Evolutionary conservation across 2,113 vertebrate species (phyloP).

Genomic region (Myotis davidii): DNA sequence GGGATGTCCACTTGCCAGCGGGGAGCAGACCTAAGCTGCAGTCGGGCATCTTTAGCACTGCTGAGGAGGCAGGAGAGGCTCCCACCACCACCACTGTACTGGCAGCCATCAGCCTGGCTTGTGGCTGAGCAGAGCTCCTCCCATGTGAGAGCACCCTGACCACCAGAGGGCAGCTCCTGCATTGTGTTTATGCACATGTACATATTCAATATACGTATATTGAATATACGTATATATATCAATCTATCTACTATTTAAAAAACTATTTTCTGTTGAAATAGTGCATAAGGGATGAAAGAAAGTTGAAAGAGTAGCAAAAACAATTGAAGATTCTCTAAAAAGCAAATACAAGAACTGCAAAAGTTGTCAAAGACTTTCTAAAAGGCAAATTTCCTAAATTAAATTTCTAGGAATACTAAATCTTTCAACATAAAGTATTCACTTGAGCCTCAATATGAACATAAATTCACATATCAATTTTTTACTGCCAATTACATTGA

Average conservation of each 20-base stretch:
- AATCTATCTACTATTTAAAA: not conserved
- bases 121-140: too few species aligned
- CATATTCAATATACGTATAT: not conserved
- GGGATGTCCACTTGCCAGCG: too few species aligned
- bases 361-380: conserved; percentile 1
- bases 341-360: not conserved
- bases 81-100: too few species aligned
- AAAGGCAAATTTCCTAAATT: not conserved
- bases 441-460: not conserved
- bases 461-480: conserved; percentile 47
- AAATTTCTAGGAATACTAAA: not conserved
- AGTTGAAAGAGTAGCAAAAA: not conserved
- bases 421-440: conserved; percentile 36
- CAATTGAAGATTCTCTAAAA: not conserved
- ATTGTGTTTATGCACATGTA: not conserved
- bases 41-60: too few species aligned
- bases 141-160: too few species aligned
- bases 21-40: too few species aligned
- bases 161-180: too few species aligned
- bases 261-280: not conserved
- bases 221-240: too few species aligned
- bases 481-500: not conserved
- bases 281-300: not conserved
- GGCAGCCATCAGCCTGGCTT: too few species aligned
- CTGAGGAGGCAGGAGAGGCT: too few species aligned